These are phyloP conservation scores for Carapus acus DNA, from an alignment of 2,797 vertebrate species.

Conservation along the genomic window DNA sequence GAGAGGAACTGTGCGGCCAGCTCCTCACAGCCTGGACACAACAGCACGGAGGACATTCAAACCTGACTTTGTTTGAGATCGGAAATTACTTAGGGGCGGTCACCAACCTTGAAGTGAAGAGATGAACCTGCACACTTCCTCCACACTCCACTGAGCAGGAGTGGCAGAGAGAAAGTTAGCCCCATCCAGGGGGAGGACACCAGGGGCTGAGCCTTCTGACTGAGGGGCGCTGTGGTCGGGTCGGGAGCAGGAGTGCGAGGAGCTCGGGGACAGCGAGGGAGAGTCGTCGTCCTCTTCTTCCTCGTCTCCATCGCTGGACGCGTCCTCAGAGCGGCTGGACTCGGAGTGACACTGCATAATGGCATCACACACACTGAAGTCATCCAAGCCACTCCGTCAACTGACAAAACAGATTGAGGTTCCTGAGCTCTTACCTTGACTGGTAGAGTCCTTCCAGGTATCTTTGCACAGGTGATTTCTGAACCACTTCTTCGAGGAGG, in stretches of 20 bases:
- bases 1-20: conserved; percentile 93
- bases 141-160: conserved; percentile 91
- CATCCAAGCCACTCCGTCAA: neutral
- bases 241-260: conserved; percentile 78
- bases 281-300: conserved; percentile 75
- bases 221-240: conserved; percentile 73
- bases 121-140: conserved; percentile 94
- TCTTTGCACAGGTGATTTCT: conserved; percentile 80
- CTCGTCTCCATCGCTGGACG: conserved; percentile 91
- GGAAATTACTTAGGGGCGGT: neutral
- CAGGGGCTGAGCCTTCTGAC: conserved; percentile 75
- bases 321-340: conserved; percentile 92
- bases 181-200: conserved; percentile 80
- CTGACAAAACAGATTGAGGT: neutral
- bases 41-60: neutral
- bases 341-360: conserved; percentile 78
- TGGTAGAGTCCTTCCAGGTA: conserved; percentile 80
- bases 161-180: conserved; percentile 85
- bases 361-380: conserved; percentile 7
- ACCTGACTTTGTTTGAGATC: neutral
- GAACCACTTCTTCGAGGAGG: conserved; percentile 84
- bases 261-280: conserved; percentile 83
- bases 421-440: conserved; percentile 66
- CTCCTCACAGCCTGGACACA: conserved; percentile 86
- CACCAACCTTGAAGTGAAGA: conserved; percentile 90